Conservation (phyloP, 2,113 vertebrate species). For the Lagenorhynchus albirostris region DNA sequence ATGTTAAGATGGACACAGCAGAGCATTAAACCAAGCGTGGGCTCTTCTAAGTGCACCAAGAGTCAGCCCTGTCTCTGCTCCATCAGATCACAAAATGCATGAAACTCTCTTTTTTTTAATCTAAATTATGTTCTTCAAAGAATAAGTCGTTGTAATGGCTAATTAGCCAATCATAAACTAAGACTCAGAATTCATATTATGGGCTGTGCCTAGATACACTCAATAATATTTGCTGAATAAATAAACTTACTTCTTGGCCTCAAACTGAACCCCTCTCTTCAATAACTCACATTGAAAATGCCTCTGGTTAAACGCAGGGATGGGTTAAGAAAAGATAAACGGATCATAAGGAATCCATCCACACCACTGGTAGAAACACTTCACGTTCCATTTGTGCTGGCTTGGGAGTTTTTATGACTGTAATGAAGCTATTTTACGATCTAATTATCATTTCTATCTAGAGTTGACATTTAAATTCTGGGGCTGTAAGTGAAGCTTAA, state of each 20-base stretch:
- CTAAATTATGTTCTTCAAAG: background rate
- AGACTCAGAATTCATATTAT: background rate
- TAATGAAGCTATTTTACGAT: slow-evolving; percentile 21
- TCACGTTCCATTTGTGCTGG: background rate
- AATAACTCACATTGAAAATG: background rate
- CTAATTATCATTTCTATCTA: slow-evolving; percentile 37
- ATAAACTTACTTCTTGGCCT: background rate
- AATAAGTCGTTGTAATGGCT: background rate
- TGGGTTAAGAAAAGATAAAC: slow-evolving; percentile 4
- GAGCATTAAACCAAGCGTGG: background rate
- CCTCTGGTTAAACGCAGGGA: background rate
- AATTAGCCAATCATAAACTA: background rate
- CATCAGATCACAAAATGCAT: background rate
- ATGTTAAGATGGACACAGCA: background rate
- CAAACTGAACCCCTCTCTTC: background rate
- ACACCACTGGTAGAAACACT: background rate
- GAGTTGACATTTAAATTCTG: slow-evolving; percentile 11
- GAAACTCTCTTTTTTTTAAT: background rate
- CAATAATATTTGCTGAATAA: slow-evolving; percentile 13
- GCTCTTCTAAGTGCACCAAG: background rate
- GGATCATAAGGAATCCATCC: background rate
- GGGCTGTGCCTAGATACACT: background rate
- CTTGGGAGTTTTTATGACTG: slow-evolving; percentile 15
- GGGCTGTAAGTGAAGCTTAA: slow-evolving; percentile 18
- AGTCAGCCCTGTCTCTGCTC: background rate